A percentile compares a stretch with the other conserved stretches of the same genome.
phyloP scores from a whole-genome alignment of 2,888 invertebrate species.

The Oscheius myriophilus region DNA sequence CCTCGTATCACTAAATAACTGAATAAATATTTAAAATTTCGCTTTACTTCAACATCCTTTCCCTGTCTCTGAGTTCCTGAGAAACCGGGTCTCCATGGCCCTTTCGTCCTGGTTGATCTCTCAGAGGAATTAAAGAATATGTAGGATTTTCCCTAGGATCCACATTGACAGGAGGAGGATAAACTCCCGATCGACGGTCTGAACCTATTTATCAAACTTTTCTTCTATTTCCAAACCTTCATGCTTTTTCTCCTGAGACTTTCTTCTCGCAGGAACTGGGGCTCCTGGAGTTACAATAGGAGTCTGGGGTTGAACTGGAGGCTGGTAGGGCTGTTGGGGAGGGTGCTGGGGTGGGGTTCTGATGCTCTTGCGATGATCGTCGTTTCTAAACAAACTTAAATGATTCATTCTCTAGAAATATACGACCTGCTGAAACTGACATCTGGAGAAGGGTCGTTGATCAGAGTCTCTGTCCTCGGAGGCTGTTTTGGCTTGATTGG shows the following conservation, averaged over 20 bases:
- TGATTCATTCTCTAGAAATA: background rate
- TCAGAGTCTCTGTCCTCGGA: conserved; percentile 14
- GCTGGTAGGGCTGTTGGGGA: background rate
- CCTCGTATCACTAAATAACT: conserved; percentile 12
- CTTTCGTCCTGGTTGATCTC: conserved; percentile 7
- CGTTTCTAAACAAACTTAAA: conserved; percentile 3
- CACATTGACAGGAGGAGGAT: conserved; percentile 8
- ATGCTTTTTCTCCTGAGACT: conserved; percentile 8
- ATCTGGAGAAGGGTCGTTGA: conserved; percentile 19
- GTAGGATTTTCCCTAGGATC: conserved; percentile 20
- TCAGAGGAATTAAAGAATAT: conserved; percentile 13
- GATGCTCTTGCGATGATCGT: conserved; percentile 13
- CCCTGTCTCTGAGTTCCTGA: conserved; percentile 16
- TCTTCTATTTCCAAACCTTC: background rate
- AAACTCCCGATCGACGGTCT: conserved; percentile 20
- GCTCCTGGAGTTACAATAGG: background rate
- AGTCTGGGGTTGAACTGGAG: no score
- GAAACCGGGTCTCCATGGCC: background rate
- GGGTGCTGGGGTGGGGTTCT: conserved; percentile 5
- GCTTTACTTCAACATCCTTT: conserved; percentile 15
- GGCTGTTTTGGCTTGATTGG: background rate
- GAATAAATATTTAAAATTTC: background rate
- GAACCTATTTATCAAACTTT: background rate
- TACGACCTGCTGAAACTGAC: background rate
- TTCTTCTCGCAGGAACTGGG: conserved; percentile 19